phyloP scores from a whole-genome alignment of 2,113 vertebrate species.

The Nerophis ophidion region DNA sequence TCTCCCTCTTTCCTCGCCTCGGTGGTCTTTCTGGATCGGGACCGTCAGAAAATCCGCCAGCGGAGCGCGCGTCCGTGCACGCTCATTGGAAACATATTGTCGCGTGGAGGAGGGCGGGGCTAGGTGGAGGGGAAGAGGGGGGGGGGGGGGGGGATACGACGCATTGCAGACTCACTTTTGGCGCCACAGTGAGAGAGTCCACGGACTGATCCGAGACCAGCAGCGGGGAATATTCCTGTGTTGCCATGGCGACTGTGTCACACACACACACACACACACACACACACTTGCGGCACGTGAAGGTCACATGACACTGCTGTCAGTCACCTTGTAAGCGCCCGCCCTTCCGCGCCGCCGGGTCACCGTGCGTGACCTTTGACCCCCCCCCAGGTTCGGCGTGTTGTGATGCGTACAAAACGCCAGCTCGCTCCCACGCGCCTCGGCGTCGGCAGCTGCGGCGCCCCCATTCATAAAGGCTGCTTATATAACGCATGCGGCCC shows the following conservation, averaged over 20 bases:
- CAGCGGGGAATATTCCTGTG: slow-evolving; percentile 21
- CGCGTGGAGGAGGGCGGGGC: slow-evolving; percentile 17
- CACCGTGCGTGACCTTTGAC: too few relatives aligned
- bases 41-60: slow-evolving; percentile 26
- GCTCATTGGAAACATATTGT: slow-evolving; percentile 53
- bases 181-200: slow-evolving; percentile 8
- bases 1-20: neutral
- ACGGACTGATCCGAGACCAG: too few relatives aligned
- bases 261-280: neutral
- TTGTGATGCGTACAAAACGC: neutral
- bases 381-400: too few relatives aligned
- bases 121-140: slow-evolving; percentile 1
- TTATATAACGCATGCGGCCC: slow-evolving; percentile 63
- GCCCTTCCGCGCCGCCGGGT: too few relatives aligned
- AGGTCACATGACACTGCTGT: too few relatives aligned
- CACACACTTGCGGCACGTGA: too few relatives aligned
- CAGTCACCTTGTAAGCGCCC: neutral
- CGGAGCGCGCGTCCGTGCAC: slow-evolving; percentile 20
- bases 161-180: slow-evolving; percentile 74
- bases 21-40: too few relatives aligned
- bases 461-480: slow-evolving; percentile 68
- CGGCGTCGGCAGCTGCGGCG: slow-evolving; percentile 42
- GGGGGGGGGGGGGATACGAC: slow-evolving; percentile 57
- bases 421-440: slow-evolving; percentile 12
- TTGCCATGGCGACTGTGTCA: slow-evolving; percentile 49